Conservation (phyloP, 35 echinoderm and acorn worm genomes). For the Apostichopus parvimensis region DNA sequence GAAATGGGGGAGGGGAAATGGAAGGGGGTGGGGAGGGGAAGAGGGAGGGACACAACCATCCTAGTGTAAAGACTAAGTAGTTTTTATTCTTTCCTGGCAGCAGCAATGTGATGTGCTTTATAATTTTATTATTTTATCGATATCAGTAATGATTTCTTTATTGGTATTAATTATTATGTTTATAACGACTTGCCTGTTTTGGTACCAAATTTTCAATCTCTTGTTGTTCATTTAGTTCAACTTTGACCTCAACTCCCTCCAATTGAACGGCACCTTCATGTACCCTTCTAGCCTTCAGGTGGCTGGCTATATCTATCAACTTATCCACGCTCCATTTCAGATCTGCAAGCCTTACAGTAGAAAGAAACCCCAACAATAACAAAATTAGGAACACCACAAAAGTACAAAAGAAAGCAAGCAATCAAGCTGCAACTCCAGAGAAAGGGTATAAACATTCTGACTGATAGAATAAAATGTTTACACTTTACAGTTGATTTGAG, state of each 20-base stretch:
- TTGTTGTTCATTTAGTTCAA: slow-evolving; percentile 96
- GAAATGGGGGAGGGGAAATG: no score
- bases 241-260: slow-evolving; percentile 93
- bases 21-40: no score
- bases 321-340: slow-evolving; percentile 87
- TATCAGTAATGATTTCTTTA: no score
- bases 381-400: background rate
- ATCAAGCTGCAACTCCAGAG: background rate
- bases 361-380: background rate
- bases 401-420: background rate
- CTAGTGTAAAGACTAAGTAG: background rate
- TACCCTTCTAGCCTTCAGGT: slow-evolving; percentile 73
- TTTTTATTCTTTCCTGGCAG: no score
- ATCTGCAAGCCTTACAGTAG: slow-evolving; percentile 51
- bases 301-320: slow-evolving; percentile 90
- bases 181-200: slow-evolving; percentile 75
- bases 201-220: slow-evolving; percentile 97
- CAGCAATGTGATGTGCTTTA: no score
- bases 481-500: no score
- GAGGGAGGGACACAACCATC: background rate
- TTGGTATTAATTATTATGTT: no score
- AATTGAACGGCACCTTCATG: slow-evolving; percentile 91
- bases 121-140: no score
- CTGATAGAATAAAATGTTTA: no score
- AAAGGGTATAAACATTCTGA: no score